Conservation (phyloP, 2,113 vertebrate genomes). For the Coracopsis vasa region DNA sequence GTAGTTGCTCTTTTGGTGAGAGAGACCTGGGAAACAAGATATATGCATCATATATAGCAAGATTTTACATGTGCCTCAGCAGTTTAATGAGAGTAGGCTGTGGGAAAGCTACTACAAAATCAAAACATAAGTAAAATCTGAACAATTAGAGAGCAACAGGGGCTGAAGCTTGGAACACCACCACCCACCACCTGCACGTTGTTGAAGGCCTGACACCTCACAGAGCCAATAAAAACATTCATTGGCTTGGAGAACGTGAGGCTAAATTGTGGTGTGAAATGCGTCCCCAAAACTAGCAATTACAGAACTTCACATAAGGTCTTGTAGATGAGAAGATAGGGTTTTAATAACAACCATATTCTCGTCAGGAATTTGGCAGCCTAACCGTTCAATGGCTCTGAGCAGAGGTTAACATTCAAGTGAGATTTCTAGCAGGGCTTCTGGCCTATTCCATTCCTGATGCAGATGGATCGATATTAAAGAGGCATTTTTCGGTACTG, state of each 20-base stretch:
- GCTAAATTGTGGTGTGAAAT: not conserved
- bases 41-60: not conserved
- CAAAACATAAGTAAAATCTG: slow-evolving; percentile 46
- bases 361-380: not conserved
- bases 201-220: not conserved
- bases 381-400: not conserved
- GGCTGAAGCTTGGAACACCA: slow-evolving; percentile 28
- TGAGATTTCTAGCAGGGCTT: slow-evolving; percentile 28
- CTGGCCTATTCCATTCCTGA: not conserved
- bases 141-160: not conserved
- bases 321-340: slow-evolving; percentile 11
- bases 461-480: not conserved
- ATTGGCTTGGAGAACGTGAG: not conserved
- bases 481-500: not conserved
- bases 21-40: not conserved
- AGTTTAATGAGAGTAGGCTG: not conserved
- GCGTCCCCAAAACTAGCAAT: slow-evolving; percentile 9
- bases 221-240: not conserved
- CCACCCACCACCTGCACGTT: slow-evolving; percentile 26
- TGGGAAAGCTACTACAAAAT: slow-evolving; percentile 34
- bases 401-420: not conserved
- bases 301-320: not conserved
- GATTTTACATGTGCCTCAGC: not conserved
- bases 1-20: not conserved
- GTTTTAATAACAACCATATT: not conserved